A percentile compares a stretch with the other conserved stretches of the same genome.
Evolutionary conservation across 2,797 vertebrate genomes (phyloP).

Genomic region (Myioborus miniatus): DNA sequence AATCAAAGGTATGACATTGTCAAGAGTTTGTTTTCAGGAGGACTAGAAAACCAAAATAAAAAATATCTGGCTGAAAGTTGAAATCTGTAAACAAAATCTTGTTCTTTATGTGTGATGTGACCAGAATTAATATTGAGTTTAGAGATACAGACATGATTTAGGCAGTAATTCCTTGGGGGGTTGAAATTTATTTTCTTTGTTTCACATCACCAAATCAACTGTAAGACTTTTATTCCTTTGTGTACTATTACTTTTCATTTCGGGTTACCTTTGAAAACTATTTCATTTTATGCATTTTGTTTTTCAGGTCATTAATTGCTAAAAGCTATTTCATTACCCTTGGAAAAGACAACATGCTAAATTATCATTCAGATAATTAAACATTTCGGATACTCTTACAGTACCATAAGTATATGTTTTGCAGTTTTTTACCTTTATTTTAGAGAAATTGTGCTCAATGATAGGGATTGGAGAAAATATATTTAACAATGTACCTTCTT

Average conservation of each 20-base stretch:
- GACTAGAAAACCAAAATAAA: background rate
- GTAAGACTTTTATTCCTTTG: background rate
- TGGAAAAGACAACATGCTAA: slow-evolving; percentile 23
- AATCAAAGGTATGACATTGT: background rate
- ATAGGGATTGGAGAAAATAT: background rate
- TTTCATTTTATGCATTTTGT: slow-evolving; percentile 9
- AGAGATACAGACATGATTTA: background rate
- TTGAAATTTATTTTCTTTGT: background rate
- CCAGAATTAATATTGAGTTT: background rate
- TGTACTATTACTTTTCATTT: slow-evolving; percentile 1
- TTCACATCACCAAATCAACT: background rate
- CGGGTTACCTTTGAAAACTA: background rate
- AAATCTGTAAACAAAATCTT: background rate
- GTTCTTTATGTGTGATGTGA: background rate
- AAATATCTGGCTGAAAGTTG: background rate
- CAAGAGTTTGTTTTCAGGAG: background rate
- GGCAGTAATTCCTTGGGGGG: background rate
- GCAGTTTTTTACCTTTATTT: slow-evolving; percentile 51
- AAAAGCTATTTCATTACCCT: slow-evolving; percentile 22
- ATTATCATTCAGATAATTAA: slow-evolving; percentile 46
- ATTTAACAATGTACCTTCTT: background rate
- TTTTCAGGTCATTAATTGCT: slow-evolving; percentile 34
- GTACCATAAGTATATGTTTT: slow-evolving; percentile 31
- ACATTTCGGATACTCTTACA: background rate
- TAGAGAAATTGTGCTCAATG: background rate